Conservation (phyloP, 2,888 invertebrate species). For the Colletes collaris region DNA sequence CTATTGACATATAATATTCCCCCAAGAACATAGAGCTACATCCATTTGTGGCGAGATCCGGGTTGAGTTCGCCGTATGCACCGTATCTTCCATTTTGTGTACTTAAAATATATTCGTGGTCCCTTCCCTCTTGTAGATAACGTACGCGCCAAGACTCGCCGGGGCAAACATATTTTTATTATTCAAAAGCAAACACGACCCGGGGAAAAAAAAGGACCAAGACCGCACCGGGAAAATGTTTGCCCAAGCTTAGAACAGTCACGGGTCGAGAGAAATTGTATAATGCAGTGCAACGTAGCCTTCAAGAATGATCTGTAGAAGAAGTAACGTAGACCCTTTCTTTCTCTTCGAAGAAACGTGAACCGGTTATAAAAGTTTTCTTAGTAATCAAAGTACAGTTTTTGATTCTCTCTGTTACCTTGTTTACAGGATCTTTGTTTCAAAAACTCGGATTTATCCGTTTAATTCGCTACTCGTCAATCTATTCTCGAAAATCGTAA, state of each 20-base stretch:
- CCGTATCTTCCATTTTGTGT: slow-evolving; percentile 50
- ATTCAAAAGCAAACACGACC: slow-evolving; percentile 46
- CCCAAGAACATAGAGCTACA: slow-evolving; percentile 66
- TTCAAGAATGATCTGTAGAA: neutral
- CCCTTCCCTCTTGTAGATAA: slow-evolving; percentile 20
- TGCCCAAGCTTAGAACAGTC: slow-evolving; percentile 9
- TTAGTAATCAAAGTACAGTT: too few relatives aligned
- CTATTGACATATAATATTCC: slow-evolving; percentile 78
- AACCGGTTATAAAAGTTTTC: too few relatives aligned
- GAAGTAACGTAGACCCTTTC: too few relatives aligned
- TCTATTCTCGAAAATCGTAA: too few relatives aligned
- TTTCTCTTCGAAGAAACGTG: neutral
- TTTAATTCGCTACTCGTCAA: too few relatives aligned
- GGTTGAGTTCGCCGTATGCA: slow-evolving; percentile 34
- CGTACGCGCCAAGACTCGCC: slow-evolving; percentile 11
- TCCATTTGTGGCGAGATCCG: slow-evolving; percentile 64
- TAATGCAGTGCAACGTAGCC: neutral
- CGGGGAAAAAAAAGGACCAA: neutral
- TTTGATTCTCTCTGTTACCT: too few relatives aligned
- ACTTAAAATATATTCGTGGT: slow-evolving; percentile 30
- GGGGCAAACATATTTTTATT: slow-evolving; percentile 47
- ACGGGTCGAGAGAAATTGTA: neutral
- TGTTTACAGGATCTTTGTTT: too few relatives aligned
- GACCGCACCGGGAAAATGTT: slow-evolving; percentile 5
- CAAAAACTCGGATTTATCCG: too few relatives aligned